Percentiles rank a stretch among this genome's conserved stretches.
Evolutionary conservation across 2,113 vertebrate genomes (phyloP).

Genomic region (Marmota monax): DNA sequence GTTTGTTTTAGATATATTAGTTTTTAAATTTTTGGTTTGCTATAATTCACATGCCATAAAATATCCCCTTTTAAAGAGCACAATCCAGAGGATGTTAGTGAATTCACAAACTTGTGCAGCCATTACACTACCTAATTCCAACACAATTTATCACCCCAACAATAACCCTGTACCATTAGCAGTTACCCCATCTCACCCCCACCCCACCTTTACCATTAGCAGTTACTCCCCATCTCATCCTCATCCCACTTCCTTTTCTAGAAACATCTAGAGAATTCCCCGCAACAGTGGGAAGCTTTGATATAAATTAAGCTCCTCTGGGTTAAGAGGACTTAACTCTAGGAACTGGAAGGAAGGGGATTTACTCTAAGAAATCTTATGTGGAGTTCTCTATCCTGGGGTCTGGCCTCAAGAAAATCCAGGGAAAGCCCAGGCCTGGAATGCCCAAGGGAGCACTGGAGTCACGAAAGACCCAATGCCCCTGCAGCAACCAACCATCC

Average conservation of each 20-base stretch:
- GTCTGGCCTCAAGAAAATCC: background rate
- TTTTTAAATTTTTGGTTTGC: background rate
- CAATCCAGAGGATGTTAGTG: background rate
- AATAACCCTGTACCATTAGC: background rate
- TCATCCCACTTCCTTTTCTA: background rate
- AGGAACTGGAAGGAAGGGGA: background rate
- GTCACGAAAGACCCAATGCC: background rate
- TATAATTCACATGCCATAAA: background rate
- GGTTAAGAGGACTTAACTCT: background rate
- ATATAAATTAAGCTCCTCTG: background rate
- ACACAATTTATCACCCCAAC: background rate
- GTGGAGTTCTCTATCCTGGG: background rate
- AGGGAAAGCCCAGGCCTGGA: background rate
- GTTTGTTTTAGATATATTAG: background rate
- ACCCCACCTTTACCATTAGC: background rate
- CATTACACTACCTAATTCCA: background rate
- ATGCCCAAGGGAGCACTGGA: background rate
- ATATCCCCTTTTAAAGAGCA: background rate
- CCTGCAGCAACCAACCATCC: background rate
- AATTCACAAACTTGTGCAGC: background rate
- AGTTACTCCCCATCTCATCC: background rate
- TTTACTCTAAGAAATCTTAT: background rate
- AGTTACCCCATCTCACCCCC: background rate
- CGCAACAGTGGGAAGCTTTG: background rate
- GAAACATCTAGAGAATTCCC: background rate